Base-by-base conservation (phyloP, 53 echinoderm and acorn worm genomes). In the Apostichopus leukothele region DNA sequence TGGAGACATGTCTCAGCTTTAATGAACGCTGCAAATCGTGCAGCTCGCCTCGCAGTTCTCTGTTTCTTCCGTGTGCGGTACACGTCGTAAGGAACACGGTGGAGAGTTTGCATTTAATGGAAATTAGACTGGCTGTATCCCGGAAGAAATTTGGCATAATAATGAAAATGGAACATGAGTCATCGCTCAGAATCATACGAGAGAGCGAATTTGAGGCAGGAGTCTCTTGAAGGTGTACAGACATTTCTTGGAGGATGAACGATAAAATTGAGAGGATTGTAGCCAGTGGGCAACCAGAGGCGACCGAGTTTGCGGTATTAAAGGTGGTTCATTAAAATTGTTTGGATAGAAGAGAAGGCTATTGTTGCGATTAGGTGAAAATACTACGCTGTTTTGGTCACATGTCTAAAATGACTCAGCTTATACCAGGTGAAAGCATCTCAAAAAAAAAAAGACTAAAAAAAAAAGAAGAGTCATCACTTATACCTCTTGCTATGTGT, bases 101-200 rank as follows among this genome's bases (percentile, higher is more conserved):
- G 53, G 51, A n/a, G 53, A 79, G 16, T 52, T 13, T 50, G 53
- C 53, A 18, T 51, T 79, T 79, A 79, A 79, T 79, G 79, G 79
- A 79, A 53, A 79, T 79, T 52, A 53, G 19, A 79, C 79, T 14
- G 53, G 53, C 79, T 52, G 53, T 52, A 4, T 63, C 63, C 16
- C 53, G 10, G 14, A 52, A 79, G 51, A 79, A 79, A 79, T n/a
- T n/a, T 9, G 53, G 79, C 79, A 79, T 79, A 79, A 79, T 79
- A 63, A 63, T 63, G 63, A 16, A 11, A 63, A 63, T 13, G 63
- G 16, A 39, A 39, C 39, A 63, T 63, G 63, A 63, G 63, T 63
- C 63, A 63, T 63, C 63, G 11, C 63, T 63, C 63, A 63, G 63
- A 9, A 16, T 63, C 63, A 63, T 63, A 63, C 63, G 16, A 63